Percentiles rank a stretch among this genome's conserved stretches.
phyloP scores from a whole-genome alignment of 2,888 invertebrate species.

The Hecatera dysodea region DNA sequence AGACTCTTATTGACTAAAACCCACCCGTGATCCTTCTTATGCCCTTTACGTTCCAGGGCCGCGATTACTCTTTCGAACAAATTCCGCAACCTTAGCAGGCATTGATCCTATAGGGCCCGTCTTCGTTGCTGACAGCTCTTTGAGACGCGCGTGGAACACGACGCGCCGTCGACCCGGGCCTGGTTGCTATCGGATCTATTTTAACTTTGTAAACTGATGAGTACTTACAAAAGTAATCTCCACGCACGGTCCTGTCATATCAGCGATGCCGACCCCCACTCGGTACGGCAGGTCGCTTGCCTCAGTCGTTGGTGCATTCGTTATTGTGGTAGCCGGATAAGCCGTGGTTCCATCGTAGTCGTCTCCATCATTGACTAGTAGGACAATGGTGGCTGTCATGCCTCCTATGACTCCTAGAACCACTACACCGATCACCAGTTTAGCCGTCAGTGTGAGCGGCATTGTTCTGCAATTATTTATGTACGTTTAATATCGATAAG shows the following conservation, averaged over 20 bases:
- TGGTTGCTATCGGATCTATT: too few relatives aligned
- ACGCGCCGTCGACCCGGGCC: too few relatives aligned
- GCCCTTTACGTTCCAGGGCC: too few relatives aligned
- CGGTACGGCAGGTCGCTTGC: conserved; percentile 67
- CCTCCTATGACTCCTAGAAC: conserved; percentile 78
- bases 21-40: too few relatives aligned
- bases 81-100: too few relatives aligned
- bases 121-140: too few relatives aligned
- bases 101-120: too few relatives aligned
- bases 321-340: conserved; percentile 6
- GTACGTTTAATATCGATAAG: neutral
- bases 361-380: conserved; percentile 71
- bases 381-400: conserved; percentile 76
- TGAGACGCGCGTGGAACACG: too few relatives aligned
- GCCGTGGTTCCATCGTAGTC: conserved; percentile 14
- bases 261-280: conserved; percentile 97
- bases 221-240: conserved; percentile 97
- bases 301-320: conserved; percentile 9
- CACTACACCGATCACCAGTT: conserved; percentile 75
- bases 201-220: neutral
- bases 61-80: too few relatives aligned
- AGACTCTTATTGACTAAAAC: too few relatives aligned
- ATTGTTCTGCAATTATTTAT: conserved; percentile 71
- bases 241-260: conserved; percentile 97
- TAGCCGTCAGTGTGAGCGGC: conserved; percentile 78